Conservation (phyloP, 2,113 vertebrate genomes). For the Paramormyrops kingsleyae region DNA sequence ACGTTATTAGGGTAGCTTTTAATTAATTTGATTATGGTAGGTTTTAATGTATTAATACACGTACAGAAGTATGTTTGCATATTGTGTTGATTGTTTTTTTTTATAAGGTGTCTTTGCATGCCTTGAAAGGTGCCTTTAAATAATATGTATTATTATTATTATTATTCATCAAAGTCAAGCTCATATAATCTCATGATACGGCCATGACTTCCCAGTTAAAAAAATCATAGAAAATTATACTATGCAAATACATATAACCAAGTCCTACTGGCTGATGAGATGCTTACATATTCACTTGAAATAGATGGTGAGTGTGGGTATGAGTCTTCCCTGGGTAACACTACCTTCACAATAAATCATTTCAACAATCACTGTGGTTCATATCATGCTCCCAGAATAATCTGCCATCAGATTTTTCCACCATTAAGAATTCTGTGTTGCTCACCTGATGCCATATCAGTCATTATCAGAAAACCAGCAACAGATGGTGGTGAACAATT, state of each 20-base stretch:
- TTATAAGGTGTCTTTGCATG: too few species aligned
- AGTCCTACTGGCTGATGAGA: not conserved
- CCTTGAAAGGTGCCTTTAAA: too few species aligned
- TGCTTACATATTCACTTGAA: not conserved
- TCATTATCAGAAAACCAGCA: not conserved
- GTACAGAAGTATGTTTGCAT: too few species aligned
- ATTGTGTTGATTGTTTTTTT: too few species aligned
- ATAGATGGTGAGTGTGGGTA: not conserved
- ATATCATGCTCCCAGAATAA: not conserved
- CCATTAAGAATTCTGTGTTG: not conserved
- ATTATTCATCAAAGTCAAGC: not conserved
- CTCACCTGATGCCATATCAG: not conserved
- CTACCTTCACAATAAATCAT: not conserved
- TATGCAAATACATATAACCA: not conserved
- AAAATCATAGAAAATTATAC: not conserved
- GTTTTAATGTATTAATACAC: too few species aligned
- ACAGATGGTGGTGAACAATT: slow-evolving; percentile 7
- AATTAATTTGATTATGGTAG: too few species aligned
- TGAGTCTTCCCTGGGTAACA: not conserved
- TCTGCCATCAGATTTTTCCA: too few species aligned
- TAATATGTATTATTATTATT: too few species aligned
- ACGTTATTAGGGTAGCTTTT: too few species aligned
- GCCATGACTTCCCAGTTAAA: not conserved
- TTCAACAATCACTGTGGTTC: not conserved
- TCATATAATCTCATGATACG: not conserved